phyloP scores from a whole-genome alignment of 2,888 invertebrate genomes.

The Sympetrum striolatum region DNA sequence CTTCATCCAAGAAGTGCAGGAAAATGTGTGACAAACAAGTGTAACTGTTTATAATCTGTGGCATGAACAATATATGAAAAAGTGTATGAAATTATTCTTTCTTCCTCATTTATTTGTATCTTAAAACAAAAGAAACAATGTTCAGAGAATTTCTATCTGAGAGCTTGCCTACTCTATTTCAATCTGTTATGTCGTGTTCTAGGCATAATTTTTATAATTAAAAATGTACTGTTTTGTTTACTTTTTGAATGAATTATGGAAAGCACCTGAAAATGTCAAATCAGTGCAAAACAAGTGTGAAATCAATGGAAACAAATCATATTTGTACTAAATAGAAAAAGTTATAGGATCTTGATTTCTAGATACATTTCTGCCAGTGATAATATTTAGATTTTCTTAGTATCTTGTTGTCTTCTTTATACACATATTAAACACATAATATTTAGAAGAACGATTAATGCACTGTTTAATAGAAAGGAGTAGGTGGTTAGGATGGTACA shows the following conservation, averaged over 20 bases:
- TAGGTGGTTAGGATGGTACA: constrained; percentile 41
- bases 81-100: constrained; percentile 26
- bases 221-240: constrained; percentile 27
- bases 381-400: constrained; percentile 42
- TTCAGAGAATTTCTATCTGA: constrained; percentile 4
- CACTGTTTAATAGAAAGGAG: constrained; percentile 33
- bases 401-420: constrained; percentile 40
- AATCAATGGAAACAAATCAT: constrained; percentile 37
- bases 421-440: constrained; percentile 39
- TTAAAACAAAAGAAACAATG: not conserved
- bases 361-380: constrained; percentile 41
- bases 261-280: constrained; percentile 41
- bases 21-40: constrained; percentile 19
- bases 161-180: constrained; percentile 40
- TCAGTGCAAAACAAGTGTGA: constrained; percentile 32
- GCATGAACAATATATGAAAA: constrained; percentile 1
- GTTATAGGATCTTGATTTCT: constrained; percentile 33
- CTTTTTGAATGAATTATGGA: constrained; percentile 24
- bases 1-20: not conserved
- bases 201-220: constrained; percentile 34
- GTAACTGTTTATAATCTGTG: constrained; percentile 27
- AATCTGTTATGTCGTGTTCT: constrained; percentile 22
- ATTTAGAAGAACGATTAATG: constrained; percentile 34
- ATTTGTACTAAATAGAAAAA: constrained; percentile 40
- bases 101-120: constrained; percentile 28